Evolutionary conservation across 2,113 vertebrate species (phyloP).

Genomic region (Gallinago jamesoni): DNA sequence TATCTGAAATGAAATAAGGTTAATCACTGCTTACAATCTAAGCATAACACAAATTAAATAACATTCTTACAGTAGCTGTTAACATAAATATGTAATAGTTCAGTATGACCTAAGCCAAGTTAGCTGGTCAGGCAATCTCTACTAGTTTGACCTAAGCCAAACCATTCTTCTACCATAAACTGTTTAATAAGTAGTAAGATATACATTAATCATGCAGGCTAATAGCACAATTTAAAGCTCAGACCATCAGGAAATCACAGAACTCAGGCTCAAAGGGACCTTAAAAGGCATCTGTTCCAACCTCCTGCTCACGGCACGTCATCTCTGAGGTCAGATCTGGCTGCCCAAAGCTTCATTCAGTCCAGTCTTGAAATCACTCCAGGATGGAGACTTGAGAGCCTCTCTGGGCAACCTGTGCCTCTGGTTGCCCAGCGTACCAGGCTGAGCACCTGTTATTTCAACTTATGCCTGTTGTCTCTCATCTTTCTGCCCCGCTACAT

Average conservation of each 20-base stretch:
- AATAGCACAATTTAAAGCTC: not conserved
- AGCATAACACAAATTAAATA: not conserved
- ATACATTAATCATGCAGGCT: not conserved
- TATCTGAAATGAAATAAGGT: slow-evolving; percentile 76
- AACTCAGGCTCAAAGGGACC: not conserved
- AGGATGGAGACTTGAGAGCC: not conserved
- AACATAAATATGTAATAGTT: not conserved
- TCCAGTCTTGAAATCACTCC: not conserved
- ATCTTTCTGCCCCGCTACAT: not conserved
- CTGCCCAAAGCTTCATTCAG: not conserved
- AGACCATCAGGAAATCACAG: not conserved
- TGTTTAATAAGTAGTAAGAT: not conserved
- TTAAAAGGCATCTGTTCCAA: not conserved
- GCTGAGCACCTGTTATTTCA: not conserved
- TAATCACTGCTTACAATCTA: not conserved
- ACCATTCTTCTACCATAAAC: not conserved
- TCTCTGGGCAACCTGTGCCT: not conserved
- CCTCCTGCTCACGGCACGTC: not conserved
- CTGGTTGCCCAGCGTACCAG: not conserved
- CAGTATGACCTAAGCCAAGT: not conserved
- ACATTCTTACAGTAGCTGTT: not conserved
- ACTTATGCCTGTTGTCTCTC: not conserved
- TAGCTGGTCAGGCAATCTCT: not conserved
- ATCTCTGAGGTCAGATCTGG: not conserved
- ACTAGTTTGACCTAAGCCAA: not conserved